Conservation (phyloP, 2,113 vertebrate species). For the Genyomyrus donnyi region DNA sequence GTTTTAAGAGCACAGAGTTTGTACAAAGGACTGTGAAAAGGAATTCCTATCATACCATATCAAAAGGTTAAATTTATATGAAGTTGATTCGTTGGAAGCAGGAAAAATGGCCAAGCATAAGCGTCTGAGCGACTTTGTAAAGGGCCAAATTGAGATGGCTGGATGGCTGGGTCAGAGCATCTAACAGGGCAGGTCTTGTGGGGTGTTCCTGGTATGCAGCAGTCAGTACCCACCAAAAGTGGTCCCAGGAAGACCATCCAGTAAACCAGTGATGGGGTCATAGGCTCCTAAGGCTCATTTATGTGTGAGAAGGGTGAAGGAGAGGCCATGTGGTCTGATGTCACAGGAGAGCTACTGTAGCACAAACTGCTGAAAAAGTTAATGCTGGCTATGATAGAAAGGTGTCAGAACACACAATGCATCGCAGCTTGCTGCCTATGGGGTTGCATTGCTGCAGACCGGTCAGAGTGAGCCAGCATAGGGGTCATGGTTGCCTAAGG, state of each 20-base stretch:
- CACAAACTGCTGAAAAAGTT: not conserved
- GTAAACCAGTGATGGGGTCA: not conserved
- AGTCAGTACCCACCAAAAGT: not conserved
- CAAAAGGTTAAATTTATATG: not conserved
- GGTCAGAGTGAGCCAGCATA: not conserved
- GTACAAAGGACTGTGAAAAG: not conserved
- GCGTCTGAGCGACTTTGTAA: not conserved
- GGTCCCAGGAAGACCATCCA: not conserved
- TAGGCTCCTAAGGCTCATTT: not conserved
- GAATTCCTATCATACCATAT: not conserved
- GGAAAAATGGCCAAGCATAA: not conserved
- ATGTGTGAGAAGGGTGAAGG: not conserved
- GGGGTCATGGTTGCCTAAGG: too few species aligned
- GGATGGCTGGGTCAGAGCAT: not conserved
- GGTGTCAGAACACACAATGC: not conserved
- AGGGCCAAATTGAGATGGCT: not conserved
- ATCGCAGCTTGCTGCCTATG: not conserved
- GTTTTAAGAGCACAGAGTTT: not conserved
- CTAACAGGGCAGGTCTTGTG: not conserved
- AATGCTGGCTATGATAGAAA: not conserved
- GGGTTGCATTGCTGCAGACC: not conserved
- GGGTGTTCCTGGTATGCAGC: not conserved
- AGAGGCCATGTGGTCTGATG: not conserved
- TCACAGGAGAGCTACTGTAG: not conserved
- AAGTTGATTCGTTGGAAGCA: not conserved